Percentiles rank a stretch among this genome's conserved stretches.
These are phyloP conservation scores for Eulemur mongoz DNA, from an alignment of 2,797 vertebrate genomes.

Conservation along the genomic window DNA sequence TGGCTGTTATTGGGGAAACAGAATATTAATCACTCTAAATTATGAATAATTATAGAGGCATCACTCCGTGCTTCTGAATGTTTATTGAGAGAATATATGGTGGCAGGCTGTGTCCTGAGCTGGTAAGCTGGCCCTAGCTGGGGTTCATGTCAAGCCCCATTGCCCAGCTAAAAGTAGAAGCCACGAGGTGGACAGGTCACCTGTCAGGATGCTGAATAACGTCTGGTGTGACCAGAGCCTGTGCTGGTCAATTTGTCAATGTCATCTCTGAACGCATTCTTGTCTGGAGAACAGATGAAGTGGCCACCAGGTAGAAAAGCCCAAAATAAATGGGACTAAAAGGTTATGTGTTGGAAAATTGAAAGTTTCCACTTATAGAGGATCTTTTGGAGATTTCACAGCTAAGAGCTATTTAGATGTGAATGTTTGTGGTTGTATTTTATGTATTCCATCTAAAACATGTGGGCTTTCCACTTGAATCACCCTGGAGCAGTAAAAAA, in stretches of 20 bases:
- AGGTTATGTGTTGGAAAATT: slow-evolving; percentile 60
- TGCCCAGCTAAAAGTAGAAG: not conserved
- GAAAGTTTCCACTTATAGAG: slow-evolving; percentile 34
- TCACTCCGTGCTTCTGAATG: not conserved
- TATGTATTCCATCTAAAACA: slow-evolving; percentile 15
- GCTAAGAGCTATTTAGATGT: slow-evolving; percentile 32
- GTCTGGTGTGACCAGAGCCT: not conserved
- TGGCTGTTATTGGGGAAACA: not conserved
- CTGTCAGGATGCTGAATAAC: slow-evolving; percentile 53
- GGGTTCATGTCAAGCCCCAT: not conserved
- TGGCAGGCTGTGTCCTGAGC: not conserved
- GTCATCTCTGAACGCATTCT: slow-evolving; percentile 55
- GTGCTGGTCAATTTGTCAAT: slow-evolving; percentile 61
- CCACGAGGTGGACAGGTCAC: not conserved
- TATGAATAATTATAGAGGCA: not conserved
- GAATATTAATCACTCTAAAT: not conserved
- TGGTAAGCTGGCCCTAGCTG: not conserved
- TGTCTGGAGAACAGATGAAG: slow-evolving; percentile 64
- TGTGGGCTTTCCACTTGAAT: slow-evolving; percentile 24
- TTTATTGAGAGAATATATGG: not conserved
- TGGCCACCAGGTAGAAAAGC: slow-evolving; percentile 42
- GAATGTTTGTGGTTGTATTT: not conserved
- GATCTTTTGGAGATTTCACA: not conserved
- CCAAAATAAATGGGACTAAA: slow-evolving; percentile 44
- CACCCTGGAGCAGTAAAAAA: not conserved